A percentile compares a stretch with the other conserved stretches of the same genome.
phyloP scores from a whole-genome alignment of 2,888 invertebrate species.

The Lamproptera curius region DNA sequence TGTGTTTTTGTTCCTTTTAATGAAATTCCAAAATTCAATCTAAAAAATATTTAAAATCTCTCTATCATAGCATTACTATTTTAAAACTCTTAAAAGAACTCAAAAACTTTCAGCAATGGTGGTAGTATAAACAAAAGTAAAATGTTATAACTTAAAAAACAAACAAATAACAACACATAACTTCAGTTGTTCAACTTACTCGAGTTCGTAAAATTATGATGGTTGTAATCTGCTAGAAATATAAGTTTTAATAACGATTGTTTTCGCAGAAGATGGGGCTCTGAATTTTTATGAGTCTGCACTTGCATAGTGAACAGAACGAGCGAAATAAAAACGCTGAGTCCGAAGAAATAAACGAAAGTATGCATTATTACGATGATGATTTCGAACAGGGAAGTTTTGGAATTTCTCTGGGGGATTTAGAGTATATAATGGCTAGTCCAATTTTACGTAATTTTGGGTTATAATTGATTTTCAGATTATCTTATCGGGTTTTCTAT shows the following conservation, averaged over 20 bases:
- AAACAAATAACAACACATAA: neutral
- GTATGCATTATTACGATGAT: conserved; percentile 75
- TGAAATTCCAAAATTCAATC: no score
- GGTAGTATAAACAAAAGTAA: no score
- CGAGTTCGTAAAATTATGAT: conserved; percentile 1
- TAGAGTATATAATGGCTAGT: conserved; percentile 8
- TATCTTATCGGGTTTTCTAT: no score
- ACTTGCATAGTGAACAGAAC: conserved; percentile 48
- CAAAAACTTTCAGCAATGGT: no score
- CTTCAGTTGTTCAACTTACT: neutral
- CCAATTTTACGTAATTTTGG: no score
- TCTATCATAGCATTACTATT: no score
- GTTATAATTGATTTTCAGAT: no score
- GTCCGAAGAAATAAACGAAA: conserved; percentile 71
- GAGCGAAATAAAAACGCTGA: conserved; percentile 66
- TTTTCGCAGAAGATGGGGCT: conserved; percentile 26
- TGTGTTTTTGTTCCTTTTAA: no score
- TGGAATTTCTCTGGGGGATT: conserved; percentile 27
- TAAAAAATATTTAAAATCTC: no score
- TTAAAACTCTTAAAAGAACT: no score
- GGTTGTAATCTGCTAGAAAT: neutral
- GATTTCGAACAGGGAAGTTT: conserved; percentile 47
- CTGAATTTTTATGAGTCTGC: conserved; percentile 40
- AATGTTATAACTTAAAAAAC: no score
- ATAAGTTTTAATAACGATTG: neutral